Evolutionary conservation across 35 echinoderm and acorn worm genomes (phyloP).

Genomic region (Apostichopus parvimensis): DNA sequence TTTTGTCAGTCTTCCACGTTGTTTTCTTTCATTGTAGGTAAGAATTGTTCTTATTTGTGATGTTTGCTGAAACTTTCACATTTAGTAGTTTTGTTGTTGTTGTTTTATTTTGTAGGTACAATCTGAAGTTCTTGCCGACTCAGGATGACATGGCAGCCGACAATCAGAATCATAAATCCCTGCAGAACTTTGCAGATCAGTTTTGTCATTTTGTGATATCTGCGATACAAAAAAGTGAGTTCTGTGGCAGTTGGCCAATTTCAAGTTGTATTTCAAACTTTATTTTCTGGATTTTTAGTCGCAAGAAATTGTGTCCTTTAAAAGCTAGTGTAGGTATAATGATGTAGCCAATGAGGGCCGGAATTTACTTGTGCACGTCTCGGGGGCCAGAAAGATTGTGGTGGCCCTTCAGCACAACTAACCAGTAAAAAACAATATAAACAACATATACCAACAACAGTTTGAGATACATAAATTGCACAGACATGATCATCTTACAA

Average conservation of each 20-base stretch:
- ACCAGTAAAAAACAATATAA: too few relatives aligned
- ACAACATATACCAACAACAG: too few relatives aligned
- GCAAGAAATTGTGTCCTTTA: not conserved
- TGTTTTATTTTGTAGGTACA: constrained; percentile 47
- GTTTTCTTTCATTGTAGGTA: too few relatives aligned
- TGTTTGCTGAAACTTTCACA: too few relatives aligned
- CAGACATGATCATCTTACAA: too few relatives aligned
- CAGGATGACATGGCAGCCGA: constrained; percentile 61
- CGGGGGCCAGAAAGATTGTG: too few relatives aligned
- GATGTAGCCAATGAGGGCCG: too few relatives aligned
- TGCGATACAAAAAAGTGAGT: constrained; percentile 68
- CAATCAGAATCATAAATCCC: constrained; percentile 58
- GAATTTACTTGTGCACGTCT: too few relatives aligned
- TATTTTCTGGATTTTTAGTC: not conserved
- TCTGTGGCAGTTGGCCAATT: not conserved
- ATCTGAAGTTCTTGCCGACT: constrained; percentile 55
- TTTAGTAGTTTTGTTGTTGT: not conserved
- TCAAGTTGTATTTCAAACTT: not conserved
- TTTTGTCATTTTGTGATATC: constrained; percentile 86
- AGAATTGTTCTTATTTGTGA: too few relatives aligned
- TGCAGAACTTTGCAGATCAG: constrained; percentile 71
- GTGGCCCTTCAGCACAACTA: too few relatives aligned
- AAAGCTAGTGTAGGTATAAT: not conserved
- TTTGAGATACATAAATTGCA: too few relatives aligned
- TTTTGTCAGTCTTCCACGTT: too few relatives aligned